Percentiles rank a stretch among this genome's conserved stretches.
Conservation (phyloP, 2,888 invertebrate species). For the Rotaria magnacalcarata region DNA sequence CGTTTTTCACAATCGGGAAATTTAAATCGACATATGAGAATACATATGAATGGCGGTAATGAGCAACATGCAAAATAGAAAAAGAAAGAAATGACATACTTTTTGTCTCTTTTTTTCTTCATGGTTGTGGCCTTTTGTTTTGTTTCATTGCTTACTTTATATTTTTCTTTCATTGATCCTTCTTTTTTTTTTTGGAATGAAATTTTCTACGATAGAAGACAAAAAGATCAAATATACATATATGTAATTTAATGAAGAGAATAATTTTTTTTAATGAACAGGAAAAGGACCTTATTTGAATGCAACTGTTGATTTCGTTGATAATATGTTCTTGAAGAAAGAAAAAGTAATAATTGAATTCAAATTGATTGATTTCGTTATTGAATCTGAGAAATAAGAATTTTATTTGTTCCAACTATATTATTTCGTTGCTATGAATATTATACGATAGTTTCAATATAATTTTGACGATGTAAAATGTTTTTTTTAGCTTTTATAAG, state of each 20-base stretch:
- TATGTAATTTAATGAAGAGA: background rate
- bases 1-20: conserved; percentile 97
- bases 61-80: background rate
- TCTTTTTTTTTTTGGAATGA: background rate
- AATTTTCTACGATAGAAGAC: conserved; percentile 13
- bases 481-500: too few relatives aligned
- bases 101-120: background rate
- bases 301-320: background rate
- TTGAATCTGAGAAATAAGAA: too few relatives aligned
- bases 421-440: too few relatives aligned
- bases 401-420: too few relatives aligned
- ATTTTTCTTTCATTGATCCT: background rate
- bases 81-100: background rate
- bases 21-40: conserved; percentile 95
- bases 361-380: too few relatives aligned
- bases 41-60: conserved; percentile 65
- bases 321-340: background rate
- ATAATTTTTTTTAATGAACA: background rate
- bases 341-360: background rate
- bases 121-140: background rate
- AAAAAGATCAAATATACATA: conserved; percentile 7
- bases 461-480: too few relatives aligned
- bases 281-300: background rate
- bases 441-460: too few relatives aligned
- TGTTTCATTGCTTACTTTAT: conserved; percentile 10